These are phyloP conservation scores for Tetragonula clypearis DNA, from an alignment of 1,140 invertebrate genomes.

Conservation along the genomic window DNA sequence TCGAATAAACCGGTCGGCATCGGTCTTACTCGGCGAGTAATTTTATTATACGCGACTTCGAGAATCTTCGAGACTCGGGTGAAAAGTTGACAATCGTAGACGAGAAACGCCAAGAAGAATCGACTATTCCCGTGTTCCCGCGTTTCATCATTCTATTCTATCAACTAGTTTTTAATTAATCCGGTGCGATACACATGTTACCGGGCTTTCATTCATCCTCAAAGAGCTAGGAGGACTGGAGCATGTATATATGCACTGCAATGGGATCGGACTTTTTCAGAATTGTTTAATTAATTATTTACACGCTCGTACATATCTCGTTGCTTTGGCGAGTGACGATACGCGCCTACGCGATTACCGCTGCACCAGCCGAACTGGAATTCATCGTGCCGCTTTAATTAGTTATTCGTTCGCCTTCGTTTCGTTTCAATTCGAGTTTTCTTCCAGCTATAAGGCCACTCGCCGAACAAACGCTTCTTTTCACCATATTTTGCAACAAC, in stretches of 20 bases:
- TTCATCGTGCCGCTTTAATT: slow-evolving; percentile 43
- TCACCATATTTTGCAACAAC: not conserved
- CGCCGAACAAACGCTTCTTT: not conserved
- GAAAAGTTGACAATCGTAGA: too few species aligned
- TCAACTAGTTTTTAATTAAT: slow-evolving; percentile 35
- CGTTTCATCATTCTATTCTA: not conserved
- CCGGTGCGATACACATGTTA: not conserved
- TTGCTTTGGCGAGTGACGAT: slow-evolving; percentile 7
- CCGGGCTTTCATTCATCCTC: not conserved
- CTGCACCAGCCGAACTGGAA: slow-evolving; percentile 3
- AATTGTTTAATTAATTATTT: slow-evolving; percentile 51
- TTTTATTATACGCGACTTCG: not conserved
- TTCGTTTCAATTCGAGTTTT: not conserved
- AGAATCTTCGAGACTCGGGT: not conserved
- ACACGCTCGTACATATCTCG: not conserved
- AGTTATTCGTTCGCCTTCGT: slow-evolving; percentile 32
- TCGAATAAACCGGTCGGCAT: not conserved
- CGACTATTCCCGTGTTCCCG: not conserved
- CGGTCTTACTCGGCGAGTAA: not conserved
- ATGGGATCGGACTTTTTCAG: slow-evolving; percentile 19
- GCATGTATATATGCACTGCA: not conserved
- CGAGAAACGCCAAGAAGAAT: not conserved
- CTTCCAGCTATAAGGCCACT: not conserved
- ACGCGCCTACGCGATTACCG: slow-evolving; percentile 2
- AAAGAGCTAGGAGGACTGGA: not conserved